Evolutionary conservation across 2,888 invertebrate genomes (phyloP).

Genomic region (Octonoba sinensis): DNA sequence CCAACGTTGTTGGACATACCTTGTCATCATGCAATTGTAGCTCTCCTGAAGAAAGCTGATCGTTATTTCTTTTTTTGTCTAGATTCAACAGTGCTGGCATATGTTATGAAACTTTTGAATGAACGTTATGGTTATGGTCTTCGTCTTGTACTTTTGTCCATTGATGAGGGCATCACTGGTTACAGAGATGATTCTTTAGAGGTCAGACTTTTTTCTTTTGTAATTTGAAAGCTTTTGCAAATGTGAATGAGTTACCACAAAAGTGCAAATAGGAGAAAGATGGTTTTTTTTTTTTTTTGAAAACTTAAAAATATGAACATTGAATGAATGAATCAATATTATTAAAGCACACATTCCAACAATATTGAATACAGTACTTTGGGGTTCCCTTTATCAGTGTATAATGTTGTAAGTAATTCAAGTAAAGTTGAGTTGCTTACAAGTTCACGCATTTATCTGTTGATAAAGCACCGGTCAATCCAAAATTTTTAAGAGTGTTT

Average conservation of each 20-base stretch:
- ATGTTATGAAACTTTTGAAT: slow-evolving; percentile 91
- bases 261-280: neutral
- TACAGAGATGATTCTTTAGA: slow-evolving; percentile 75
- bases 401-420: no score
- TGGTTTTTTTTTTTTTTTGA: neutral
- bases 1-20: no score
- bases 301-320: neutral
- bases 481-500: no score
- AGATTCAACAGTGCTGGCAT: slow-evolving; percentile 97
- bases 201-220: slow-evolving; percentile 55
- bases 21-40: no score
- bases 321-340: no score
- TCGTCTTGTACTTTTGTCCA: slow-evolving; percentile 89
- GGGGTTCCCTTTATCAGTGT: no score
- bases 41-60: neutral
- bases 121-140: slow-evolving; percentile 90
- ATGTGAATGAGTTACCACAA: neutral
- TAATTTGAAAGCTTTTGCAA: neutral
- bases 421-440: no score
- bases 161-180: slow-evolving; percentile 97
- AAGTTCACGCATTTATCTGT: no score
- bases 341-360: neutral
- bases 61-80: neutral
- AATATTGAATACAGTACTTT: no score
- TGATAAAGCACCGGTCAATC: no score